These are phyloP conservation scores for Gambusia yucatana DNA, from an alignment of 2,797 vertebrate species.

Conservation along the genomic window DNA sequence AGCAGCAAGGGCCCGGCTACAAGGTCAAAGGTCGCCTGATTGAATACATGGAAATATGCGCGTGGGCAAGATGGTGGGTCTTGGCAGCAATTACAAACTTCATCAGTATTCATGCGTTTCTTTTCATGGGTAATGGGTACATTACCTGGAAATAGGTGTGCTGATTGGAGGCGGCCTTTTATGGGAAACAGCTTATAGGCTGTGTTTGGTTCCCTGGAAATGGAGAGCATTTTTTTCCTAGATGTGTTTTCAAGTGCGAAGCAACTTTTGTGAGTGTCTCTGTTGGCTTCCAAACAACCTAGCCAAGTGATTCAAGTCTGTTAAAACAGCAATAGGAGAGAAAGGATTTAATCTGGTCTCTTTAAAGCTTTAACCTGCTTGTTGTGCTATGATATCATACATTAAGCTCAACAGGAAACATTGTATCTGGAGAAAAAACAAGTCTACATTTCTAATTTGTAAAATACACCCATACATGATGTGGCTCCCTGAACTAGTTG, in stretches of 20 bases:
- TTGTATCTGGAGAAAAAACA: background rate
- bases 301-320: background rate
- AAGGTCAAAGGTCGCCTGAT: constrained; percentile 68
- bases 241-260: constrained; percentile 17
- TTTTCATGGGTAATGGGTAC: constrained; percentile 64
- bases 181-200: constrained; percentile 57
- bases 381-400: background rate
- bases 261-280: background rate
- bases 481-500: background rate
- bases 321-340: background rate
- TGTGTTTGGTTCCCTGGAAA: constrained; percentile 50
- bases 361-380: background rate
- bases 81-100: constrained; percentile 72
- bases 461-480: too few species aligned
- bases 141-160: constrained; percentile 64
- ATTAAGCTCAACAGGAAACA: background rate
- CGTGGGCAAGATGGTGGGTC: constrained; percentile 39
- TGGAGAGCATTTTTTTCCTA: constrained; percentile 42
- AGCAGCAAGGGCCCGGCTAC: constrained; percentile 64
- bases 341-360: background rate
- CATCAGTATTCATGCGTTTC: constrained; percentile 76
- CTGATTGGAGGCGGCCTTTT: constrained; percentile 65
- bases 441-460: background rate
- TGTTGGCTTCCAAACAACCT: background rate
- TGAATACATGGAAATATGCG: constrained; percentile 67